Evolutionary conservation across 1,140 invertebrate species (phyloP), one percentile per base, ranked within the genome.

Genomic region (Nilaparvata lugens): DNA sequence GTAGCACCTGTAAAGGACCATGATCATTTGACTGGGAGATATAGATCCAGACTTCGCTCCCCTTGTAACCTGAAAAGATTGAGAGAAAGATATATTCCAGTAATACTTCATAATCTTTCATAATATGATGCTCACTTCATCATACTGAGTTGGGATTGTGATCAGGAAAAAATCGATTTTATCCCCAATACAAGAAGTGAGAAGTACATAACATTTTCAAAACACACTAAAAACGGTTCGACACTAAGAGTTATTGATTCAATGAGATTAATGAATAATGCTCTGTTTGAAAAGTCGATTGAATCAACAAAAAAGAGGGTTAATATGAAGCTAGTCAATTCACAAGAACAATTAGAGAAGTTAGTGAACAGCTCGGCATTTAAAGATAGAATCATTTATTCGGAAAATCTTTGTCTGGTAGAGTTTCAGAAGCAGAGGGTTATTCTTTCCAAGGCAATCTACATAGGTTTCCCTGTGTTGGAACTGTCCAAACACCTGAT

Each of bases 281-380:
- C 56, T 2, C 54, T 69, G 5, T 75, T 70, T 66, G 71, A 69
- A 0, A 73, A 73, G 64, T 64, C 61, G 3, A 70, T 70, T 62
- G 71, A 73, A 66, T 69, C 72, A 64, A 63, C 70, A 14, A 68
- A 58, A 72, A 74, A 52, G n/a, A 60, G 68, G 62, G 60, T 67
- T n/a, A 28, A 59, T 43, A 42, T 62, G 14, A 42, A 59, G 71
- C 60, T 72, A 69, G 65, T 63, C 62, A 18, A 67, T 67, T 57
- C 67, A 69, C 23, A 60, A 56, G 52, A 28, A 45, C 58, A 52
- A 58, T 43, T 73, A 65, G 57, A 61, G 40, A 63, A 61, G 55
- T 42, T 65, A 21, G 38, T 64, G 35, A 40, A 24, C 2, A 60
- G 60, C 18, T 53, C 58, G 6, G 61, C n/a, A 25, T 67, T 65